A percentile compares a stretch with the other conserved stretches of the same genome.
These are phyloP conservation scores for Drosophila navojoa DNA, from an alignment of 1,140 invertebrate species.

Conservation along the genomic window DNA sequence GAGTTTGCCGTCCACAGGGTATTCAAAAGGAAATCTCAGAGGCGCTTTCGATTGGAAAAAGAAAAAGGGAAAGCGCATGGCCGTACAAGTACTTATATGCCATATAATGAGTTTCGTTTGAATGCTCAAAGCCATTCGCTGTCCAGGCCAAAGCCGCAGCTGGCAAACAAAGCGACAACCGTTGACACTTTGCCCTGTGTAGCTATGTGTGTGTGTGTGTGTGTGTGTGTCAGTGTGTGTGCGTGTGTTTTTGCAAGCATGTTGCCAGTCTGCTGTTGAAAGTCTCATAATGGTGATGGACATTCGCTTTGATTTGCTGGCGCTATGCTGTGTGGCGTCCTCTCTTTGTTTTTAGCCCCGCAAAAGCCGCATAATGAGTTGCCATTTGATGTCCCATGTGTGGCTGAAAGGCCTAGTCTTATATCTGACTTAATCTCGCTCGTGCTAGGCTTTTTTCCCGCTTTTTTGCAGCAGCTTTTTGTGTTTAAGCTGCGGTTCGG, in stretches of 20 bases:
- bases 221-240: constrained; percentile 15
- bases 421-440: constrained; percentile 41
- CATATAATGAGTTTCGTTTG: constrained; percentile 75
- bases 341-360: constrained; percentile 50
- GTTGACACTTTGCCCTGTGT: constrained; percentile 64
- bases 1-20: not conserved
- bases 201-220: not conserved
- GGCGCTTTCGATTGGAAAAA: constrained; percentile 63
- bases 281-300: constrained; percentile 78
- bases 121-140: constrained; percentile 59
- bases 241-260: constrained; percentile 18
- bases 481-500: constrained; percentile 40
- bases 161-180: constrained; percentile 62
- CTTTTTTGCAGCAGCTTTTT: constrained; percentile 14
- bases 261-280: constrained; percentile 47
- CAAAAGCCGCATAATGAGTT: constrained; percentile 70
- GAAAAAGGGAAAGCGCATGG: constrained; percentile 45
- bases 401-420: constrained; percentile 37
- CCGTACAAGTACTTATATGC: constrained; percentile 49
- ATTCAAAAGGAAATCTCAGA: constrained; percentile 10
- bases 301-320: constrained; percentile 75
- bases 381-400: constrained; percentile 74
- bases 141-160: constrained; percentile 59
- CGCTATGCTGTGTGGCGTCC: constrained; percentile 24
- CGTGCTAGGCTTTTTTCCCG: constrained; percentile 10